Evolutionary conservation across 2,888 invertebrate species (phyloP).

Genomic region (Pandemis heparana): DNA sequence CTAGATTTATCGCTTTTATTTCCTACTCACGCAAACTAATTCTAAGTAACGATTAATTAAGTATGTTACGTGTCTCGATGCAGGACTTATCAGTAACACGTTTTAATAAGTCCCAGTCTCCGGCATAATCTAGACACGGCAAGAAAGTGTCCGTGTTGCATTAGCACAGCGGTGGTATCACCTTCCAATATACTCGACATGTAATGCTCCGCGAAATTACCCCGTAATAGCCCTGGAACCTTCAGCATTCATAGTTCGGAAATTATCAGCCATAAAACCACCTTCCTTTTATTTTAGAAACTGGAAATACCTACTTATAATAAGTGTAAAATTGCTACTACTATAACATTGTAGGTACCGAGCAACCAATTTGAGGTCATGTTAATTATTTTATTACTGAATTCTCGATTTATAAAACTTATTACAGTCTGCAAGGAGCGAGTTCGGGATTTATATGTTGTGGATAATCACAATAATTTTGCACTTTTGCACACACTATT

Average conservation of each 20-base stretch:
- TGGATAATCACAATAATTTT: conserved; percentile 45
- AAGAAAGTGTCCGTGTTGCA: conserved; percentile 76
- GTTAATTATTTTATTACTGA: conserved; percentile 61
- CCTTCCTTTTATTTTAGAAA: conserved; percentile 75
- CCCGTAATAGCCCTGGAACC: conserved; percentile 77
- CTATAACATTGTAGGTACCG: conserved; percentile 59
- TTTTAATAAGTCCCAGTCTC: conserved; percentile 56
- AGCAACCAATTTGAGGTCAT: conserved; percentile 42
- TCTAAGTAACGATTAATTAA: not conserved
- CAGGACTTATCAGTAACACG: conserved; percentile 46
- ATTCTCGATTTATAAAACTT: conserved; percentile 45
- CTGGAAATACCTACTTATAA: conserved; percentile 66
- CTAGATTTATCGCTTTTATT: not conserved
- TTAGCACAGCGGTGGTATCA: conserved; percentile 73
- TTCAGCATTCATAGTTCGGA: conserved; percentile 81
- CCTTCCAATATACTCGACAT: conserved; percentile 69
- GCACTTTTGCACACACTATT: conserved; percentile 53
- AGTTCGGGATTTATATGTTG: conserved; percentile 44
- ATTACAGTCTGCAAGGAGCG: conserved; percentile 44
- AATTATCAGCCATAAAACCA: conserved; percentile 83
- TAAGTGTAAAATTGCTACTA: conserved; percentile 65
- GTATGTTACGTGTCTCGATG: not conserved
- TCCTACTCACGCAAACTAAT: not conserved
- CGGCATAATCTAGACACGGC: conserved; percentile 67
- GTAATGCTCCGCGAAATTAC: conserved; percentile 78